phyloP scores from a whole-genome alignment of 2,888 invertebrate genomes.

The Amblyjoppa fuscipennis region DNA sequence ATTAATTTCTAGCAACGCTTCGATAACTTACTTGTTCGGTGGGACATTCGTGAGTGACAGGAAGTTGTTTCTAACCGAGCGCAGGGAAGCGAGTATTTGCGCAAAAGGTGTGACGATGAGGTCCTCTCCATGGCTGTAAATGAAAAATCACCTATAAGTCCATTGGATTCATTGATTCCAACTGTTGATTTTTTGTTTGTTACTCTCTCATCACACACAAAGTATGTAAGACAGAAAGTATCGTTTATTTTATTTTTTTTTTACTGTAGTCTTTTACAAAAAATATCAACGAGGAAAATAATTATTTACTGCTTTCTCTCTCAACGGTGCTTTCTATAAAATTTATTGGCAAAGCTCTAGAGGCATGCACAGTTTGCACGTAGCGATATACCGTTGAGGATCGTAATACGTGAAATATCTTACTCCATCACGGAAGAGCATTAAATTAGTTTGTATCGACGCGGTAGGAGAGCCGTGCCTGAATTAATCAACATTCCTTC shows the following conservation, averaged over 20 bases:
- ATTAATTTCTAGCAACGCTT: not conserved
- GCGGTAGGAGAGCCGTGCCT: not conserved
- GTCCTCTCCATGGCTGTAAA: slow-evolving; percentile 97
- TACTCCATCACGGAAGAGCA: not conserved
- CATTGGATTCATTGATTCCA: slow-evolving; percentile 1
- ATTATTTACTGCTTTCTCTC: slow-evolving; percentile 52
- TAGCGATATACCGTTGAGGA: slow-evolving; percentile 59
- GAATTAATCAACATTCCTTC: not conserved
- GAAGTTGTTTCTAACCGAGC: slow-evolving; percentile 99
- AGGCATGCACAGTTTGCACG: slow-evolving; percentile 49
- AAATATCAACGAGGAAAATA: slow-evolving; percentile 3
- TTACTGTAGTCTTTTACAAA: not conserved
- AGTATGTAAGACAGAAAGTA: not conserved
- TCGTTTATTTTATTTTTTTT: not conserved
- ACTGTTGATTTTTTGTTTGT: slow-evolving; percentile 20
- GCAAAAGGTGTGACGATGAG: slow-evolving; percentile 99
- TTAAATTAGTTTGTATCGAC: not conserved
- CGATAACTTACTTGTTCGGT: slow-evolving; percentile 92
- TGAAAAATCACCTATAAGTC: slow-evolving; percentile 67
- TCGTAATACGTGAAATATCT: slow-evolving; percentile 2
- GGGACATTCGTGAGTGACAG: slow-evolving; percentile 98
- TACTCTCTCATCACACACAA: slow-evolving; percentile 8
- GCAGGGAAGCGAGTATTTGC: slow-evolving; percentile 99
- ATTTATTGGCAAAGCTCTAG: slow-evolving; percentile 59
- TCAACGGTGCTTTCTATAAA: slow-evolving; percentile 23